Base-by-base conservation (phyloP, 2,888 invertebrate species). In the Teinopalpus imperialis region DNA sequence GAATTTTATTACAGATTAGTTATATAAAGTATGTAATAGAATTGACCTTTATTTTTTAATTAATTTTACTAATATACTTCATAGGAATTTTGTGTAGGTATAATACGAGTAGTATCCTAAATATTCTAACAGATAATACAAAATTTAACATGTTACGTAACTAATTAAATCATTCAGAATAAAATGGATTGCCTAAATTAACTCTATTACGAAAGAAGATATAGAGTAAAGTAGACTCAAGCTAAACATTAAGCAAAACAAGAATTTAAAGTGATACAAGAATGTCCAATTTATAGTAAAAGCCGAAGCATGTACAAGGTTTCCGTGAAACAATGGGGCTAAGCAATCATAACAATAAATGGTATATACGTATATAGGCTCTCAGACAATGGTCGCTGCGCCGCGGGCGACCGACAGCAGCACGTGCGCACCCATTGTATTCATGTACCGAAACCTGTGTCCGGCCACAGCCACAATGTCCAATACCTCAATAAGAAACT, bases 361-460 rank as follows among this genome's bases (percentile, higher is more conserved):
- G 37, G 35, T 48, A 49, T 43, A 48, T 50, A 43, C 49, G 34
- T 18, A 10, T 14, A 41, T 37, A 48, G 51, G 44, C 46, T 44
- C 52, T 60, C 60, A 71, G 80, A 86, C 85, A 85, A 85, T 82
- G 73, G 80, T 44, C 53, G 64, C 56, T 61, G 59, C 62, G 43
- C 47, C 51, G 48, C 63, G 66, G 64, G 63, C 69, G 66, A 30
- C 40, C 40, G 47, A 51, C 40, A 51, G 36, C 62, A 57, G 57
- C 86, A 82, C 86, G 85, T 86, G 86, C 78, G 73, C 69, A 61
- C 62, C 60, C 69, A 81, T 82, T 82, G 81, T 83, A 71, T 77
- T 72, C 78, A 68, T 73, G 75, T 64, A 59, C 56, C 64, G 60
- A 71, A 70, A 66, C 59, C 68, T 68, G 64, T 59, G 57, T 58